Conservation (phyloP, 2,113 vertebrate species). For the Taxidea taxus region DNA sequence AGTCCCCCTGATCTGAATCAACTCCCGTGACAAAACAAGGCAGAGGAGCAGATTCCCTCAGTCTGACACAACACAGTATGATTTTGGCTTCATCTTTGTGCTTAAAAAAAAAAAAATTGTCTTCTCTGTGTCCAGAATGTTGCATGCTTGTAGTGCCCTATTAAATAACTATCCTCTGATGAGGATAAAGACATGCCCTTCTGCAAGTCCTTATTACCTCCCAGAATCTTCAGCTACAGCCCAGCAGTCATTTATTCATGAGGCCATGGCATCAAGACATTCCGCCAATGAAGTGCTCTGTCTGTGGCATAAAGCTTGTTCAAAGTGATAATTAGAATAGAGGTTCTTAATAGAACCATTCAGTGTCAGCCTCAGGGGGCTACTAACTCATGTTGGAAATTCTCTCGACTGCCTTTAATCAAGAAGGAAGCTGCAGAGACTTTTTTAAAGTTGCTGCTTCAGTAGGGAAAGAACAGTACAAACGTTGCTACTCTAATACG, state of each 20-base stretch:
- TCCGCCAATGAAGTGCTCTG: neutral
- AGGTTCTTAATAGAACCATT: conserved; percentile 32
- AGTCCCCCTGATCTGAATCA: neutral
- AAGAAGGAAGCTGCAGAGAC: conserved; percentile 35
- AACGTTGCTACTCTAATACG: neutral
- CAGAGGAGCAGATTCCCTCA: neutral
- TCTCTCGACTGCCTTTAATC: conserved; percentile 51
- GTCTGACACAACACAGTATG: neutral
- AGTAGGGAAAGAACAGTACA: conserved; percentile 8
- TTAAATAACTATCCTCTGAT: conserved; percentile 25
- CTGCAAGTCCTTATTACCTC: neutral
- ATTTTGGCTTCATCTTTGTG: neutral
- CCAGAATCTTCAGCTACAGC: conserved; percentile 3
- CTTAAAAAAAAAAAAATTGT: neutral
- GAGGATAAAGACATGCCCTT: neutral
- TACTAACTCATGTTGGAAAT: conserved; percentile 51
- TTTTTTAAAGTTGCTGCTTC: neutral
- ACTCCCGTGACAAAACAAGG: neutral
- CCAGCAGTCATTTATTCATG: conserved; percentile 46
- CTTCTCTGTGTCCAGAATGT: neutral
- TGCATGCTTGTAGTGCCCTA: neutral
- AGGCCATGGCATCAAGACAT: conserved; percentile 18
- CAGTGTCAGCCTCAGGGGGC: conserved; percentile 10
- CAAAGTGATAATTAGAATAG: conserved; percentile 44
- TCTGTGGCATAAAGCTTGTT: conserved; percentile 47